phyloP scores from a whole-genome alignment of 2,888 invertebrate species.

The Pelosia muscerda region DNA sequence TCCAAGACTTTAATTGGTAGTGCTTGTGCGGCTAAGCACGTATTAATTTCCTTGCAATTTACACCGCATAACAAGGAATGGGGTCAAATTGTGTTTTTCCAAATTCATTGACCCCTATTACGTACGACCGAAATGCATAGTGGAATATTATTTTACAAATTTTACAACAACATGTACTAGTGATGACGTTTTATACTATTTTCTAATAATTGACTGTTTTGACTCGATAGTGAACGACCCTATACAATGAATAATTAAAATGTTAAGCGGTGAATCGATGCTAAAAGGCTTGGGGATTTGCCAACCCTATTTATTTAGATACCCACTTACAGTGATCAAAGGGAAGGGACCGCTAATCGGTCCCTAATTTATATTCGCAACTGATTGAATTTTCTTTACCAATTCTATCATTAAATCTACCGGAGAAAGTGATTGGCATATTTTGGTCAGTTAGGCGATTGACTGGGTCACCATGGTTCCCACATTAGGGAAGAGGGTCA shows the following conservation, averaged over 20 bases:
- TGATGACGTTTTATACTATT: not conserved
- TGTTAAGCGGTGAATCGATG: constrained; percentile 7
- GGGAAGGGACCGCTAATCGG: too few relatives aligned
- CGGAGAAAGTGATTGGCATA: not conserved
- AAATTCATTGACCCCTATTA: too few relatives aligned
- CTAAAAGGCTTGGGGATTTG: not conserved
- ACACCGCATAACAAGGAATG: too few relatives aligned
- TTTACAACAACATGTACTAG: not conserved
- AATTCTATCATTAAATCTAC: not conserved
- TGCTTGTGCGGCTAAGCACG: too few relatives aligned
- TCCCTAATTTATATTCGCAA: not conserved
- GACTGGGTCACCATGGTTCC: too few relatives aligned
- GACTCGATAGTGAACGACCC: not conserved
- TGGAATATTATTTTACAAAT: not conserved
- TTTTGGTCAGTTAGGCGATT: not conserved
- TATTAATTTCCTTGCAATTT: too few relatives aligned
- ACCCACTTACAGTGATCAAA: not conserved
- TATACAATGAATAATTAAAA: not conserved
- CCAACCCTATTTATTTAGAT: constrained; percentile 6
- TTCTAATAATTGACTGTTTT: not conserved
- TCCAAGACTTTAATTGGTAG: too few relatives aligned
- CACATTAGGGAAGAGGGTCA: too few relatives aligned
- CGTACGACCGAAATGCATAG: too few relatives aligned
- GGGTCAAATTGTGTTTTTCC: too few relatives aligned
- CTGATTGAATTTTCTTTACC: not conserved